These are phyloP conservation scores for Thinocorus orbignyianus DNA, from an alignment of 2,113 vertebrate species.

Conservation along the genomic window DNA sequence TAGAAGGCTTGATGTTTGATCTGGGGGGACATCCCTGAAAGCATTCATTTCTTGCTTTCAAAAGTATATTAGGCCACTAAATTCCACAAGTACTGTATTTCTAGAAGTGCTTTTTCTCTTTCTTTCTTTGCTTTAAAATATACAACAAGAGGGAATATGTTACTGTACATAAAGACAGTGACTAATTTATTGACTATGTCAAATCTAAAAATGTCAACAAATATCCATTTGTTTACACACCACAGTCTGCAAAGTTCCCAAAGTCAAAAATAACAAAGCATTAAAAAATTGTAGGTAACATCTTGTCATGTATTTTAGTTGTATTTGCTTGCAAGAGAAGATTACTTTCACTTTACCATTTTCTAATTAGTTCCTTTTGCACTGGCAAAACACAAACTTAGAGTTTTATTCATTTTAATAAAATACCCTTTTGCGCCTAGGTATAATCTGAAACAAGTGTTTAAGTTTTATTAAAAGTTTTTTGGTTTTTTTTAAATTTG, in stretches of 20 bases:
- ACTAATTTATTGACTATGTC: neutral
- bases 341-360: neutral
- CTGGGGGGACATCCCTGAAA: neutral
- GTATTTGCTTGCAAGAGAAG: neutral
- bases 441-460: neutral
- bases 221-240: neutral
- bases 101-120: neutral
- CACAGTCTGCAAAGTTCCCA: neutral
- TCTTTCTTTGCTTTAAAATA: neutral
- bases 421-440: neutral
- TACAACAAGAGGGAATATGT: neutral
- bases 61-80: neutral
- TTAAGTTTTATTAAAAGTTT: neutral
- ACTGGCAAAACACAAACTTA: neutral
- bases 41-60: neutral
- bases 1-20: neutral
- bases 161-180: neutral
- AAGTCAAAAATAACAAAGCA: neutral
- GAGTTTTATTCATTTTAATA: neutral
- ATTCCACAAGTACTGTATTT: neutral
- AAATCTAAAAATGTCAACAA: neutral
- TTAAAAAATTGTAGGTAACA: neutral
- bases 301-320: neutral
- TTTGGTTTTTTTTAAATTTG: neutral
- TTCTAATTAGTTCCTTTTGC: neutral